These are phyloP conservation scores for Pocillopora damicornis DNA, from an alignment of 64 coral and sea anemone genomes.

Conservation along the genomic window DNA sequence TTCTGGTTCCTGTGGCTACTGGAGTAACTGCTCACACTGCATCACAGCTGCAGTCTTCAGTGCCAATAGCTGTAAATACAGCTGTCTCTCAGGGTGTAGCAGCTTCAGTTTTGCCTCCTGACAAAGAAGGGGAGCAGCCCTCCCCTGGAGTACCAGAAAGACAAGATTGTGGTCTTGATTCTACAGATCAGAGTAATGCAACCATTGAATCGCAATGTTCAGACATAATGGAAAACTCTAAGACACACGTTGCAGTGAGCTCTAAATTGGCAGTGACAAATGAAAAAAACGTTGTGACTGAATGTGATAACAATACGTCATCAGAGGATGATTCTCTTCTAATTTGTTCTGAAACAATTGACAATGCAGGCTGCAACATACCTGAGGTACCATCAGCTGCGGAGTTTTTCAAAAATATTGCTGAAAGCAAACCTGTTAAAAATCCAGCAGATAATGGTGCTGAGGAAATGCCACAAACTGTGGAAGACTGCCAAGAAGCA, in stretches of 20 bases:
- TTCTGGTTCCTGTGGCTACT: conserved; percentile 63
- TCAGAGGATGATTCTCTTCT: conserved; percentile 85
- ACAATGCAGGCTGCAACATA: conserved; percentile 39
- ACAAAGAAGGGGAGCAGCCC: neutral
- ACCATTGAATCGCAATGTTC: neutral
- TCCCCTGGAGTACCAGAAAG: neutral
- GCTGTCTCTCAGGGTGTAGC: neutral
- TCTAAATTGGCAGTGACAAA: neutral
- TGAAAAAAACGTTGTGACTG: neutral
- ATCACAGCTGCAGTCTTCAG: conserved; percentile 2
- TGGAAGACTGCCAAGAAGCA: neutral
- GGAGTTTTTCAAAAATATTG: conserved; percentile 26
- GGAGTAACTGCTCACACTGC: conserved; percentile 21
- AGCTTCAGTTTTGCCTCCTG: neutral
- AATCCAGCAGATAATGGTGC: neutral
- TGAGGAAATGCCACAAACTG: neutral
- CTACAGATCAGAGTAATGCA: neutral
- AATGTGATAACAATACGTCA: conserved; percentile 52
- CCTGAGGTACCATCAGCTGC: conserved; percentile 24
- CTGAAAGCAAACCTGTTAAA: neutral
- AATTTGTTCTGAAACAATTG: conserved; percentile 83
- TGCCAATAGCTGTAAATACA: conserved; percentile 24
- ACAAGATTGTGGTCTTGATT: neutral
- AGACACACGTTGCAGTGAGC: neutral
- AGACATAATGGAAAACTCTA: neutral